Base-by-base conservation (phyloP, 2,113 vertebrate species). In the Tauraco erythrolophus region DNA sequence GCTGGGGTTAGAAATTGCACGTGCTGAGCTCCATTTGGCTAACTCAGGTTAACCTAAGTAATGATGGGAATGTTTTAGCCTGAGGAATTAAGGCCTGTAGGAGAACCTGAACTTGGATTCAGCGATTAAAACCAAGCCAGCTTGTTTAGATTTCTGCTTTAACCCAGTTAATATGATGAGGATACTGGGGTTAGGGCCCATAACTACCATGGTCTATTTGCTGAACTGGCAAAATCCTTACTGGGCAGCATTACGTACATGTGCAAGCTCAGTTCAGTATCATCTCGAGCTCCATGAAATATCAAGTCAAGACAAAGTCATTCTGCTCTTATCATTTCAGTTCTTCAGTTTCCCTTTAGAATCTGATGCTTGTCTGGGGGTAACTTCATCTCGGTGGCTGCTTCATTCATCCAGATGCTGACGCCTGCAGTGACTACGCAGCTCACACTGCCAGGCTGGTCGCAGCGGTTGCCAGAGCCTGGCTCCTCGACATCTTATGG, bases 161-260 rank as follows among this genome's bases (percentile, higher is more conserved):
- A 89, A 56, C 25, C 9, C 51, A 62, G 56, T 35, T 70, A 62
- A 25, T 6, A 10, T 3, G 37, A 70, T 0, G 0, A 92, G 53
- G 45, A 53, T 31, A 24, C 13, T 1, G 0, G 43, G 15, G 12
- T 53, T 57, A 53, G 41, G 22, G 37, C 51, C 27, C 13, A 0
- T 39, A 41, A 33, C 23, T 13, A 72, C 45, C 21, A 23, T 4
- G 5, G 18, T 33, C 43, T 27, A 21, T 11, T 45, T 54, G 22
- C 54, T 68, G 89, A 76, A n/a, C 61, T 23, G 46, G 22, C 1
- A 1, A 88, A 86, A 25, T 30, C 27, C 11, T 72, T 50, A 22
- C 50, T 64, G 64, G 37, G 53, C 56, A 57, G 45, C 0, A 0
- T 51, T 57, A 48, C 0, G 0, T 24, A 1, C 4, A 6, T 0